Base-by-base conservation (phyloP, 2,113 vertebrate species). In the Cacatua alba region DNA sequence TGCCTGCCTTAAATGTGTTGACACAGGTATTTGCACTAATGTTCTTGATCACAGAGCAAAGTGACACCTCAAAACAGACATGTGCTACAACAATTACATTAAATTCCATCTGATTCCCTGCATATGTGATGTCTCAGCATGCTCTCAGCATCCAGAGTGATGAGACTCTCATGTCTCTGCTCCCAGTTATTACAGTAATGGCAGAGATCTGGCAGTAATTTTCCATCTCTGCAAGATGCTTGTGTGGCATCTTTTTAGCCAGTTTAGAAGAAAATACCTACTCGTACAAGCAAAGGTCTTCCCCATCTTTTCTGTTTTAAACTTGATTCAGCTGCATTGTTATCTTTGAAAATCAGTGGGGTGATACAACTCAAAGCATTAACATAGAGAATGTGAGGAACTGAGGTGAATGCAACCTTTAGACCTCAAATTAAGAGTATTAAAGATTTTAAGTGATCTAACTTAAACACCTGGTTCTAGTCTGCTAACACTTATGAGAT, bases 41-140 rank as follows among this genome's bases (percentile, higher is more conserved):
- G 8, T 35, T 82, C 28, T 33, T 49, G 31, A 28, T 31, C 51
- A 71, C 28, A 52, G 25, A 94, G 33, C 33, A 28, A 33, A 51
- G 6, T 26, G 33, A 46, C 23, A 55, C 7, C 9, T 77, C n/a
- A 17, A 25, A n/a, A 59, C 9, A 46, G 13, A 13, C 14, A 19
- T 3, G 6, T 78, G 31, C 46, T 65, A 21, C 7, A 33, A 26
- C 23, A 48, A 64, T 7, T 9, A 43, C n/a, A 35, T 65, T 53
- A 49, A 78, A 9, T 41, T 17, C 37, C 20, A 8, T 35, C 43
- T 78, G 65, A 49, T 12, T 52, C 37, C 33, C 16, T 15, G 10
- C 1, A 1, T 23, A 13, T 17, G 10, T 0, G 1, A 43, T 57
- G 33, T 21, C 14, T 83, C 28, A 74, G 35, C 29, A 74, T 1